Percentiles rank a stretch among this genome's conserved stretches.
These are phyloP conservation scores for Vanessa cardui DNA, from an alignment of 2,888 invertebrate genomes.

Conservation along the genomic window DNA sequence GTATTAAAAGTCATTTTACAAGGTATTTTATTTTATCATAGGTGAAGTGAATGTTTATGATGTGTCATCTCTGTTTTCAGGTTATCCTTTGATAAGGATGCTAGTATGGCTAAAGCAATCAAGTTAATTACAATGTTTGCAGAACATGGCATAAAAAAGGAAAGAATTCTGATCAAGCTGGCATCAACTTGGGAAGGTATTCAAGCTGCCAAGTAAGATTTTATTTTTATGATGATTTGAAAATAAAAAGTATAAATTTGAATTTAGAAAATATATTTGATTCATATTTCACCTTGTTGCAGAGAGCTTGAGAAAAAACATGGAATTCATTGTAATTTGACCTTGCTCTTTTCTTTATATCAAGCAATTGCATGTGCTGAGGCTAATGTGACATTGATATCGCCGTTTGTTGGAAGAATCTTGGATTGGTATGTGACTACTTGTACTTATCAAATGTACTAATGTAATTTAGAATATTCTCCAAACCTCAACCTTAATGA, in stretches of 20 bases:
- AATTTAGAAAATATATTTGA: neutral
- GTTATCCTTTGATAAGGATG: constrained; percentile 96
- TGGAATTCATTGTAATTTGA: constrained; percentile 98
- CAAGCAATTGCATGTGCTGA: constrained; percentile 99
- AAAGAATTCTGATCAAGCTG: constrained; percentile 97
- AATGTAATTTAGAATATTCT: neutral
- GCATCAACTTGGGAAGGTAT: constrained; percentile 99
- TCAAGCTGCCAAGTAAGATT: constrained; percentile 94
- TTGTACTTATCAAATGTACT: neutral
- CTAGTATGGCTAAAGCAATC: constrained; percentile 94
- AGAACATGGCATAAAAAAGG: constrained; percentile 93
- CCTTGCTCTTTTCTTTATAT: constrained; percentile 95
- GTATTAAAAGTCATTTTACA: constrained; percentile 60
- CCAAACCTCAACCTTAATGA: constrained; percentile 23
- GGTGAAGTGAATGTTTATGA: constrained; percentile 6
- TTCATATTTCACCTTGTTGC: constrained; percentile 45
- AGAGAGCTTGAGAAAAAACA: constrained; percentile 95
- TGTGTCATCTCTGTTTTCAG: constrained; percentile 70
- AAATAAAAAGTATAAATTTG: too few relatives aligned
- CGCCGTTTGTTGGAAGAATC: constrained; percentile 99
- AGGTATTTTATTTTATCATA: constrained; percentile 14
- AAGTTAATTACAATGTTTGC: constrained; percentile 95
- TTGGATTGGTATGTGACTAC: constrained; percentile 90
- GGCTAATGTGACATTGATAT: constrained; percentile 98
- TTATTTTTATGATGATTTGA: constrained; percentile 2